Evolutionary conservation across 2,888 invertebrate genomes (phyloP).

Genomic region (Troides aeacus): DNA sequence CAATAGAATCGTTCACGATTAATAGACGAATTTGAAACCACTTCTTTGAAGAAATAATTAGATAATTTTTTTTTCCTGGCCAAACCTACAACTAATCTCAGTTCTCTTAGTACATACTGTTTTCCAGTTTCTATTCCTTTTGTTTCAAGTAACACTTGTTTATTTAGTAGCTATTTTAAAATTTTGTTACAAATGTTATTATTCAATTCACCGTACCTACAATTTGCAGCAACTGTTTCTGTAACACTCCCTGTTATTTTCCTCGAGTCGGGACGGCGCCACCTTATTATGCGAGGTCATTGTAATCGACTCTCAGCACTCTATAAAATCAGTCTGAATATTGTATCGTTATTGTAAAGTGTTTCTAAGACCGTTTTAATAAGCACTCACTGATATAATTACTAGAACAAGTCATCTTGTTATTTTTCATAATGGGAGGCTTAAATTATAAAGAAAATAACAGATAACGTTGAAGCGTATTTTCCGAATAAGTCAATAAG

Average conservation of each 20-base stretch:
- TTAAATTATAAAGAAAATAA: too few species aligned
- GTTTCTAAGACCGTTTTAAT: slow-evolving; percentile 28
- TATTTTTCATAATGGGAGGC: background rate
- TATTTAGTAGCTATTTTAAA: background rate
- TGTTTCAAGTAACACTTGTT: background rate
- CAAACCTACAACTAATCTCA: background rate
- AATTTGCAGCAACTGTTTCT: slow-evolving; percentile 30
- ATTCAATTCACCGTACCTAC: slow-evolving; percentile 17
- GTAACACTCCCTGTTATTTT: slow-evolving; percentile 35
- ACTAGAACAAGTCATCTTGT: background rate
- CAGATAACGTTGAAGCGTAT: too few species aligned
- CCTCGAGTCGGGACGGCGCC: slow-evolving; percentile 44
- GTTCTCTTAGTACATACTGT: background rate
- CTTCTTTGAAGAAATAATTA: too few species aligned
- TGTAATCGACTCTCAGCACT: slow-evolving; percentile 48
- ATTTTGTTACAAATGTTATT: background rate
- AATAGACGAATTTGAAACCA: too few species aligned
- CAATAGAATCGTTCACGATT: background rate
- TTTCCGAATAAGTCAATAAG: too few species aligned
- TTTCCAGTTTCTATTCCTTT: background rate
- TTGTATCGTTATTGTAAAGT: slow-evolving; percentile 39
- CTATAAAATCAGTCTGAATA: slow-evolving; percentile 43
- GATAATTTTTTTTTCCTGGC: background rate
- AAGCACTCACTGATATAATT: background rate
- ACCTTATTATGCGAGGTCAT: slow-evolving; percentile 56